Evolutionary conservation across 2,113 vertebrate genomes (phyloP).

Genomic region (Aplodontia rufa): DNA sequence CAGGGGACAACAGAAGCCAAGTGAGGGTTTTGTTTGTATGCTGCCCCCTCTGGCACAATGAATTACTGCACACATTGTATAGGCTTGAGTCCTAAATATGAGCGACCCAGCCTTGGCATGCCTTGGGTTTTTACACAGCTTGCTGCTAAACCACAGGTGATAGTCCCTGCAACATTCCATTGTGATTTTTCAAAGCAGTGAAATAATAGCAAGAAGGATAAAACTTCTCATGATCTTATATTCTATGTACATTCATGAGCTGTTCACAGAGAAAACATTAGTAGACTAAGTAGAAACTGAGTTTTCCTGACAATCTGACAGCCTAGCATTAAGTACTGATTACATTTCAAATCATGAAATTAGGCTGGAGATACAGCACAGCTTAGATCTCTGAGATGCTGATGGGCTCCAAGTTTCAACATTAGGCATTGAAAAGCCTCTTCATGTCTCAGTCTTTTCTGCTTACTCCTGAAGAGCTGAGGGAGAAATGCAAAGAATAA

Average conservation of each 20-base stretch:
- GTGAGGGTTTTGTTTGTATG: conserved; percentile 16
- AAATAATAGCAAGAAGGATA: neutral
- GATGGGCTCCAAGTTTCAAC: neutral
- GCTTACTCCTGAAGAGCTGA: neutral
- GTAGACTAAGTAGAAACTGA: neutral
- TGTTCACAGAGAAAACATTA: neutral
- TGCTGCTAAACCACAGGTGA: neutral
- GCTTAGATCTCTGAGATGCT: neutral
- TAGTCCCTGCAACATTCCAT: neutral
- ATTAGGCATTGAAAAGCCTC: neutral
- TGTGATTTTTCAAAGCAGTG: neutral
- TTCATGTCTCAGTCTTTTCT: neutral
- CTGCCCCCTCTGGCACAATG: neutral
- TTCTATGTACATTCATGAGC: neutral
- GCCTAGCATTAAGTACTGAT: neutral
- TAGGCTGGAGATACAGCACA: neutral
- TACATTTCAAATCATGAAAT: conserved; percentile 29
- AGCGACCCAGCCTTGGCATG: neutral
- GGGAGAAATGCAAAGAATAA: neutral
- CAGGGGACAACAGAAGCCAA: neutral
- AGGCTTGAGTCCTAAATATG: neutral
- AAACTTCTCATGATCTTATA: neutral
- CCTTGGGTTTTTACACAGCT: neutral
- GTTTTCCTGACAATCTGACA: neutral
- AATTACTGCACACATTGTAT: neutral